Conservation (phyloP, 2,888 invertebrate genomes). For the Erebia aethiops region DNA sequence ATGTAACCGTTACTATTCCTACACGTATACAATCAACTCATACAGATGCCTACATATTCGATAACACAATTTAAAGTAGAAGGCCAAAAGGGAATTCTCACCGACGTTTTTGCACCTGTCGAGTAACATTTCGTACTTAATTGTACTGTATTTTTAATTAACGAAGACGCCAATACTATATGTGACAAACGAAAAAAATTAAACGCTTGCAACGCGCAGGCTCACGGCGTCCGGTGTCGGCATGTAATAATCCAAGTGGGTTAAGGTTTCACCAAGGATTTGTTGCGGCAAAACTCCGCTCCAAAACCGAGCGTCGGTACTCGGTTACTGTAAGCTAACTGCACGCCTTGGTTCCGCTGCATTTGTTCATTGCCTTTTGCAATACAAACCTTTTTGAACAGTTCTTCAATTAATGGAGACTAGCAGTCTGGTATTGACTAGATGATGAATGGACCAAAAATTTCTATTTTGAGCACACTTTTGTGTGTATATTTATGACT, state of each 20-base stretch:
- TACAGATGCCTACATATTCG: neutral
- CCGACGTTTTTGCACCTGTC: constrained; percentile 2
- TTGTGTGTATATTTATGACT: constrained; percentile 41
- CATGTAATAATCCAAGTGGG: constrained; percentile 81
- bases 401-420: constrained; percentile 60
- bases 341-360: constrained; percentile 75
- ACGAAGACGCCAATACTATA: constrained; percentile 21
- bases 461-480: constrained; percentile 46
- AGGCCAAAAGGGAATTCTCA: neutral
- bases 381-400: constrained; percentile 32
- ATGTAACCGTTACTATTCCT: constrained; percentile 10
- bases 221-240: constrained; percentile 61
- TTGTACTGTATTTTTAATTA: constrained; percentile 33
- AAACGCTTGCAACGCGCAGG: constrained; percentile 65
- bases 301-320: constrained; percentile 71
- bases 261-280: constrained; percentile 83
- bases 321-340: constrained; percentile 76
- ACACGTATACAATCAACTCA: constrained; percentile 1
- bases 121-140: constrained; percentile 47
- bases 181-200: constrained; percentile 52
- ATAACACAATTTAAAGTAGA: neutral
- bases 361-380: constrained; percentile 70
- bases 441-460: constrained; percentile 52
- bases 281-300: constrained; percentile 82
- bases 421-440: constrained; percentile 58